Evolutionary conservation across 2,113 vertebrate genomes (phyloP).

Genomic region (Phocoena sinus): DNA sequence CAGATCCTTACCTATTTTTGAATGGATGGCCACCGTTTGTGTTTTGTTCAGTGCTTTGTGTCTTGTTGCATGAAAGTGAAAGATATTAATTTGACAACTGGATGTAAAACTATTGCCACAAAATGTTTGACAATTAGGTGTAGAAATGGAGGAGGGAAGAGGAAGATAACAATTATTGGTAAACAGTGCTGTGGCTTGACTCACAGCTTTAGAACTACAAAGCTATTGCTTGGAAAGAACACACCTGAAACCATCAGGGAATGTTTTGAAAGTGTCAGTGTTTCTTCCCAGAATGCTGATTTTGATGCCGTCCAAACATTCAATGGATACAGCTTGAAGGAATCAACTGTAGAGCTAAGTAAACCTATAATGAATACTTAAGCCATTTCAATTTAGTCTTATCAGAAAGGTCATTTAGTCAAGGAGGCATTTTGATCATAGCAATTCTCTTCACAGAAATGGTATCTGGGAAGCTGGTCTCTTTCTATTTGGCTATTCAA

Average conservation of each 20-base stretch:
- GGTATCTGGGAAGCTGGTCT: neutral
- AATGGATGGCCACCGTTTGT: neutral
- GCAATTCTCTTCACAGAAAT: constrained; percentile 39
- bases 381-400: constrained; percentile 37
- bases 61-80: neutral
- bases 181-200: neutral
- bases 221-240: neutral
- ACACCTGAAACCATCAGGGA: neutral
- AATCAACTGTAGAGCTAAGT: neutral
- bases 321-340: neutral
- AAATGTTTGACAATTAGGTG: neutral
- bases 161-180: neutral
- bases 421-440: constrained; percentile 40
- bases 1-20: neutral
- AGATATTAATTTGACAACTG: neutral
- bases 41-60: neutral
- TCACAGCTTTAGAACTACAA: neutral
- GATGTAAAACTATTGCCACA: neutral
- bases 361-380: neutral
- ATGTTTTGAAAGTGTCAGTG: neutral
- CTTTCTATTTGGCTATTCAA: constrained; percentile 48
- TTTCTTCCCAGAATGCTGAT: constrained; percentile 38
- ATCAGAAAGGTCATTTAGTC: constrained; percentile 28
- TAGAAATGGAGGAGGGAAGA: neutral
- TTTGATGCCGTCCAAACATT: neutral